These are phyloP conservation scores for Panorpa germanica DNA, from an alignment of 2,888 invertebrate genomes.

Conservation along the genomic window DNA sequence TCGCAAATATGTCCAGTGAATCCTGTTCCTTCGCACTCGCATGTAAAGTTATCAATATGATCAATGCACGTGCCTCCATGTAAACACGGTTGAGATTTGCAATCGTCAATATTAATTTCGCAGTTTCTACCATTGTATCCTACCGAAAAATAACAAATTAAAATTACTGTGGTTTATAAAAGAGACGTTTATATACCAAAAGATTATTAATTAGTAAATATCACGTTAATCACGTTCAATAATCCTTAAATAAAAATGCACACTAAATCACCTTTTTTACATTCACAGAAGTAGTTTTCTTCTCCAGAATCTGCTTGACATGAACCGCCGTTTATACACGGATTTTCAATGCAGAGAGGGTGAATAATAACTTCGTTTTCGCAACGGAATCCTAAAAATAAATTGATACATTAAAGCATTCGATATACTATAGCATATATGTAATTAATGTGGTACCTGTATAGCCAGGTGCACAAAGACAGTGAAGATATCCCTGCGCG, in stretches of 20 bases:
- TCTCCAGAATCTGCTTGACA: constrained; percentile 43
- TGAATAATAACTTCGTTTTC: constrained; percentile 51
- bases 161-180: too few relatives aligned
- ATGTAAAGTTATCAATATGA: constrained; percentile 49
- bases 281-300: constrained; percentile 34
- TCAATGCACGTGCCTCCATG: constrained; percentile 55
- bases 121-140: constrained; percentile 71
- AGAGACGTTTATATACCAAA: too few relatives aligned
- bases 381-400: constrained; percentile 36
- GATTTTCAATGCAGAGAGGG: constrained; percentile 51
- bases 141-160: constrained; percentile 51
- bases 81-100: constrained; percentile 49
- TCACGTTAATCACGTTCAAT: too few relatives aligned
- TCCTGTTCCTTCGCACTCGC: constrained; percentile 59
- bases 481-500: constrained; percentile 46
- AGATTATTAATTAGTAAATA: too few relatives aligned
- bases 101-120: constrained; percentile 36
- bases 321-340: constrained; percentile 63
- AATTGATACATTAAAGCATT: constrained; percentile 1
- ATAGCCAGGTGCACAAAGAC: constrained; percentile 46
- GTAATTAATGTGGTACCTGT: constrained; percentile 26
- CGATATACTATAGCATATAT: constrained; percentile 7
- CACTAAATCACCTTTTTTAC: constrained; percentile 30
- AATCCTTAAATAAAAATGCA: constrained; percentile 11
- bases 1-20: constrained; percentile 57